phyloP scores from a whole-genome alignment of 2,113 vertebrate species.

The Ammodytes marinus region DNA sequence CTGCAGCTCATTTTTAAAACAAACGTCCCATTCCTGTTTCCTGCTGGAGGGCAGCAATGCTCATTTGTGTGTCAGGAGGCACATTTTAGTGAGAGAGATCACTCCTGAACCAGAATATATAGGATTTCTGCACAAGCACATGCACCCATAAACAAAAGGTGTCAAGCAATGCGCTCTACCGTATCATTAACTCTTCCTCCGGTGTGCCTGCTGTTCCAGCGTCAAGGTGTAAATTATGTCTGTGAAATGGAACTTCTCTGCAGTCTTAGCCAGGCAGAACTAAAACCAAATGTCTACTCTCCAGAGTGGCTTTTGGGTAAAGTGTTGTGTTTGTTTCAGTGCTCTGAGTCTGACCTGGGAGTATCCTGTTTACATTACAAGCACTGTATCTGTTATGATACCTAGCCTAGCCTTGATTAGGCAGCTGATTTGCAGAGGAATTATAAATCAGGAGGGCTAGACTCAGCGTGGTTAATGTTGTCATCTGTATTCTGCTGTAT shows the following conservation, averaged over 20 bases:
- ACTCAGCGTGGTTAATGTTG: slow-evolving; percentile 41
- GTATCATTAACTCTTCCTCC: slow-evolving; percentile 29
- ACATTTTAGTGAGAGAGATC: neutral
- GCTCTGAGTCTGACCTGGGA: neutral
- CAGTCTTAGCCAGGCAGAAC: neutral
- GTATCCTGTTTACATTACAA: slow-evolving; percentile 1
- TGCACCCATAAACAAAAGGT: slow-evolving; percentile 1
- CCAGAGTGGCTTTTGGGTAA: neutral
- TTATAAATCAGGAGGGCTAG: slow-evolving; percentile 18
- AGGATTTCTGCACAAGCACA: neutral
- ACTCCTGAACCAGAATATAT: neutral
- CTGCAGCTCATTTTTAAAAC: slow-evolving; percentile 8
- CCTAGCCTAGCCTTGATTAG: slow-evolving; percentile 17
- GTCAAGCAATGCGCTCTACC: neutral
- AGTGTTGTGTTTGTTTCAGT: slow-evolving; percentile 9
- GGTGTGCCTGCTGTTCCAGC: neutral
- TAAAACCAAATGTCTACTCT: slow-evolving; percentile 12
- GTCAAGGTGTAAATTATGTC: slow-evolving; percentile 16
- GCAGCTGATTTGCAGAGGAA: slow-evolving; percentile 40
- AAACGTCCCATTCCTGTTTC: neutral
- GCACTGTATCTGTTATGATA: neutral
- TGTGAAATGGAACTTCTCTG: slow-evolving; percentile 7
- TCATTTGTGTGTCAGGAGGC: slow-evolving; percentile 2
- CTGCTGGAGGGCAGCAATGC: slow-evolving; percentile 3
- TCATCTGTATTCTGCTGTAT: slow-evolving; percentile 59